Evolutionary conservation across 2,113 vertebrate genomes (phyloP), one percentile per base, ranked within the genome.

Genomic region (Tapirus terrestris): DNA sequence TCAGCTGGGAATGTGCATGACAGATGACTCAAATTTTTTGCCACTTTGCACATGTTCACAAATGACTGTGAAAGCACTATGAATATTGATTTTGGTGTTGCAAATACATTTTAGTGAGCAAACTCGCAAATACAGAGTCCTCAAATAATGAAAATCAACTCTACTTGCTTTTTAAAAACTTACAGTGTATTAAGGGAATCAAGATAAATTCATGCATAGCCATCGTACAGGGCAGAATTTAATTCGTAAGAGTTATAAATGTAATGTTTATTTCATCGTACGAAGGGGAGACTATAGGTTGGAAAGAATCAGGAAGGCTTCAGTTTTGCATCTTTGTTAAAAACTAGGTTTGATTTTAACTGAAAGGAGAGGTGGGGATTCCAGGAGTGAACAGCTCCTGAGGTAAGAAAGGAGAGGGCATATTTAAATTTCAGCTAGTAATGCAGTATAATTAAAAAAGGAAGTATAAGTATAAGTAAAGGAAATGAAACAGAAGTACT

Each of bases 331-430:
- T 70, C 33, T 95, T 96, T 70, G 31, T 90, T 89, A 68, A 93
- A 95, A 87, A 86, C 29, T 48, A 73, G 25, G 31, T 70, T 97
- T 67, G 61, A 88, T 56, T 92, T 77, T 73, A 92, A 58, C 70
- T 92, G 23, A 81, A 92, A 93, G 53, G 53, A 70, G n/a, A 23
- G 11, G 5, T 76, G 11, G n/a, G 39, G 27, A 60, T 97, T 87
- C 39, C 3, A 25, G 75, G 68, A 87, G 45, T 36, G 39, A 86
- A 31, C 7, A 75, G 36, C 83, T 63, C 77, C 68, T 43, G 23
- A 60, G 39, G 2, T 84, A 72, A 94, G 88, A 92, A 88, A 92
- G 23, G 58, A n/a, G 79, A 89, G 60, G 68, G 5, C 25, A 27
- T 72, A 23, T 84, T 79, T 73, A 53, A 73, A 33, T 82, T 27